These are phyloP conservation scores for Prosapia bicincta DNA, from an alignment of 2,888 invertebrate genomes.

Conservation along the genomic window DNA sequence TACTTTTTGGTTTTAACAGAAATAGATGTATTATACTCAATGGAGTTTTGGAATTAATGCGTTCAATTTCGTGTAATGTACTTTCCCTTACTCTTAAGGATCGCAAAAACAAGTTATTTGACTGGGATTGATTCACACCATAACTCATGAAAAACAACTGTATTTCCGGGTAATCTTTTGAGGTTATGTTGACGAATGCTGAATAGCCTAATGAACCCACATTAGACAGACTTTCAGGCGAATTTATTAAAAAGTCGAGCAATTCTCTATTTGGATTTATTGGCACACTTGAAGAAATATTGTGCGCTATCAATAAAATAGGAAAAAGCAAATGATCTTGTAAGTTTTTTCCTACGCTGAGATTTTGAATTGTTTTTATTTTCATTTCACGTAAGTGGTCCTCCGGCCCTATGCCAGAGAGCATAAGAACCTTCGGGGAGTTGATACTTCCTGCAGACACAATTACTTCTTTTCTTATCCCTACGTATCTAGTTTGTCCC, in stretches of 20 bases:
- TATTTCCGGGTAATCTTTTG: slow-evolving; percentile 40
- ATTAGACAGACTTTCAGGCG: slow-evolving; percentile 43
- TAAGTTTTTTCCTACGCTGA: too few relatives aligned
- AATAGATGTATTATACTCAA: too few relatives aligned
- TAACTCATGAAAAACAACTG: slow-evolving; percentile 40
- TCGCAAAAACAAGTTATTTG: slow-evolving; percentile 45
- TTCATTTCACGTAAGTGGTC: slow-evolving; percentile 53
- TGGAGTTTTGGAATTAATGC: slow-evolving; percentile 58
- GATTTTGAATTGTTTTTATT: slow-evolving; percentile 53
- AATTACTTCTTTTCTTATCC: slow-evolving; percentile 64
- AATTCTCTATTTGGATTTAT: slow-evolving; percentile 42
- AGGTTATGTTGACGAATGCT: slow-evolving; percentile 45
- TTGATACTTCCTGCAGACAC: slow-evolving; percentile 74
- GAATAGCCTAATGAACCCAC: slow-evolving; percentile 48
- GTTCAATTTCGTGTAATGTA: slow-evolving; percentile 44
- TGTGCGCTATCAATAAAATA: slow-evolving; percentile 25
- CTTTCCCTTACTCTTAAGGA: slow-evolving; percentile 49
- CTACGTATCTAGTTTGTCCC: slow-evolving; percentile 48
- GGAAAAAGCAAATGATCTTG: slow-evolving; percentile 33
- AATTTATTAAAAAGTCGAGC: slow-evolving; percentile 33
- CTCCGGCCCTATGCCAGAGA: too few relatives aligned
- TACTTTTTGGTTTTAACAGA: too few relatives aligned
- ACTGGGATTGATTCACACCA: slow-evolving; percentile 35
- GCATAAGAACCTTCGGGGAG: slow-evolving; percentile 77
- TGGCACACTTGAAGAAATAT: slow-evolving; percentile 37